These are phyloP conservation scores for Andinoacara biseriatus DNA, from an alignment of 2,113 vertebrate species.

Conservation along the genomic window DNA sequence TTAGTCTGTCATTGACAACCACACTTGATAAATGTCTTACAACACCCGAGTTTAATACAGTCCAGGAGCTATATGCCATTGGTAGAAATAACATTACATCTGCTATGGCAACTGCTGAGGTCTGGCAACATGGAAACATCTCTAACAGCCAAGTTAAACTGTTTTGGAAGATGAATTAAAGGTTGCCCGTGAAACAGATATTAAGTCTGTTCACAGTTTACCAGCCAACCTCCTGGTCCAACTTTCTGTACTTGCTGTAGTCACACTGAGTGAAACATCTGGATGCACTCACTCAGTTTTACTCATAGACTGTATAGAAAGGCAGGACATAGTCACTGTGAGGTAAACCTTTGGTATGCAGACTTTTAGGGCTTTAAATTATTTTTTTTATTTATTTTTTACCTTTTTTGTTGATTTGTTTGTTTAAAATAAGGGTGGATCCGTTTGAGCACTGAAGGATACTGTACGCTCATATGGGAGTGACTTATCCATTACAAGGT, in stretches of 20 bases:
- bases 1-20: neutral
- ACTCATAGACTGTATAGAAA: neutral
- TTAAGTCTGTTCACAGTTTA: slow-evolving; percentile 3
- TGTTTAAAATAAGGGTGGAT: neutral
- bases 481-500: neutral
- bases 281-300: neutral
- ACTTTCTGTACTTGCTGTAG: neutral
- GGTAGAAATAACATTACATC: slow-evolving; percentile 18
- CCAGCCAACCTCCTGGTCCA: neutral
- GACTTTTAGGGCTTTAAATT: neutral
- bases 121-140: neutral
- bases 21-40: slow-evolving; percentile 6
- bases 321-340: neutral
- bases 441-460: neutral
- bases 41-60: neutral
- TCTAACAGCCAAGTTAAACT: slow-evolving; percentile 11
- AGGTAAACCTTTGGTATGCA: neutral
- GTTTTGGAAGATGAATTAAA: neutral
- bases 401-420: too few species aligned
- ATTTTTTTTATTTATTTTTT: too few species aligned
- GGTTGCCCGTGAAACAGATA: neutral
- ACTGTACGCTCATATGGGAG: neutral
- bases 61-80: neutral
- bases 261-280: neutral
- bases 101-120: slow-evolving; percentile 14